These are phyloP conservation scores for Falco berigora DNA, from an alignment of 2,797 vertebrate species.

Conservation along the genomic window DNA sequence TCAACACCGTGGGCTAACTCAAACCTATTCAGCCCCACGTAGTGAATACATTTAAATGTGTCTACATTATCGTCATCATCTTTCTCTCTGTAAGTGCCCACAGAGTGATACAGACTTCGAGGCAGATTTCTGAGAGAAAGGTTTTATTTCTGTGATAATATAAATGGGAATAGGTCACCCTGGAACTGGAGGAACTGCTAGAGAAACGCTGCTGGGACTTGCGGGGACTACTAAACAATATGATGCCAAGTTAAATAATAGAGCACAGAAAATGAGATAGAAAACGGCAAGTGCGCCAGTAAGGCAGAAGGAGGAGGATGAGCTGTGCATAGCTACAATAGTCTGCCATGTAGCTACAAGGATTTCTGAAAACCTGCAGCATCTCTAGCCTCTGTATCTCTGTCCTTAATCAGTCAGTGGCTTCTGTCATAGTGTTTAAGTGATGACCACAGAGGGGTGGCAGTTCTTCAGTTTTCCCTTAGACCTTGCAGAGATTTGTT, in stretches of 20 bases:
- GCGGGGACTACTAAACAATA: background rate
- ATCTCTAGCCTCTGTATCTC: background rate
- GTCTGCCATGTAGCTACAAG: background rate
- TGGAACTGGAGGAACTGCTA: background rate
- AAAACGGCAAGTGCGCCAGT: background rate
- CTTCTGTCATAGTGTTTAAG: background rate
- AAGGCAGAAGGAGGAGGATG: background rate
- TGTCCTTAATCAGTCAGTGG: background rate
- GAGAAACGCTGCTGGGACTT: background rate
- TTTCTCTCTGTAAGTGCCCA: background rate
- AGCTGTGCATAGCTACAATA: background rate
- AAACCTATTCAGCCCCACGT: background rate
- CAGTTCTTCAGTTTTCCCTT: background rate
- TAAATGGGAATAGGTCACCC: background rate
- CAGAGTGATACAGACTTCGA: background rate
- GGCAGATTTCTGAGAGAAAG: background rate
- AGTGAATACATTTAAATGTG: background rate
- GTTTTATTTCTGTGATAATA: background rate
- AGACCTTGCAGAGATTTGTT: background rate
- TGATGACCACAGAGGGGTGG: background rate
- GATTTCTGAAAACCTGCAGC: background rate
- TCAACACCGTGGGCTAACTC: background rate
- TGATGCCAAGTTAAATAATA: background rate
- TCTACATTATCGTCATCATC: background rate
- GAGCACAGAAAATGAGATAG: background rate